Conservation (phyloP, 2,797 vertebrate genomes). For the Triplophysa yarkandensis region DNA sequence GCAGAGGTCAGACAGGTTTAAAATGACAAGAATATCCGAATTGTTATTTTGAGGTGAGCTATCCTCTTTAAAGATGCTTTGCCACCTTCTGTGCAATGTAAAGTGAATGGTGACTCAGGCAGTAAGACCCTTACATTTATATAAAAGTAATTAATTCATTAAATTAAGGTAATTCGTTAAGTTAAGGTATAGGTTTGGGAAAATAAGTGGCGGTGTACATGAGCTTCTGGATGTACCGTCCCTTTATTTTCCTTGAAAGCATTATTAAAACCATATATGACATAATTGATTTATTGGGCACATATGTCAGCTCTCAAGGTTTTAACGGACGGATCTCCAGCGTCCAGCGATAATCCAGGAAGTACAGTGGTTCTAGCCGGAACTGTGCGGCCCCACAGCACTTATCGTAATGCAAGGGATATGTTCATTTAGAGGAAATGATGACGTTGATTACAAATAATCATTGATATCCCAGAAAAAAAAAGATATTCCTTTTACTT, state of each 20-base stretch:
- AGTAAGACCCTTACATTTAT: not conserved
- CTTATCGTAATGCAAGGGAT: slow-evolving; percentile 46
- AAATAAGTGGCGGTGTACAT: not conserved
- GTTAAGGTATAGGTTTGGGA: not conserved
- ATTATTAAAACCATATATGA: slow-evolving; percentile 11
- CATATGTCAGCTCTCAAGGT: slow-evolving; percentile 14
- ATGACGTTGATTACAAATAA: slow-evolving; percentile 24
- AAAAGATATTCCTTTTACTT: slow-evolving; percentile 19
- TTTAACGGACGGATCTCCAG: slow-evolving; percentile 8
- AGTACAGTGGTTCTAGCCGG: slow-evolving; percentile 35
- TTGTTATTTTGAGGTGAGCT: too few relatives aligned
- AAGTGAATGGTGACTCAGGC: not conserved
- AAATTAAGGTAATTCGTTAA: too few relatives aligned
- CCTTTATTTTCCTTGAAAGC: slow-evolving; percentile 50
- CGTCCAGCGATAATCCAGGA: slow-evolving; percentile 27
- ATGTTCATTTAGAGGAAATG: slow-evolving; percentile 40
- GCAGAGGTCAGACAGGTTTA: too few relatives aligned
- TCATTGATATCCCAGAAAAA: slow-evolving; percentile 24
- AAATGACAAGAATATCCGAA: too few relatives aligned
- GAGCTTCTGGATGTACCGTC: not conserved
- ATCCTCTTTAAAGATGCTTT: too few relatives aligned
- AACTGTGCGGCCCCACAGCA: slow-evolving; percentile 10
- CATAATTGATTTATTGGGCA: not conserved
- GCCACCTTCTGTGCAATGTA: too few relatives aligned
- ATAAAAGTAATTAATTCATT: too few relatives aligned